Evolutionary conservation across 2,113 vertebrate species (phyloP), one percentile per base, ranked within the genome.

Genomic region (Crotalus viridis): DNA sequence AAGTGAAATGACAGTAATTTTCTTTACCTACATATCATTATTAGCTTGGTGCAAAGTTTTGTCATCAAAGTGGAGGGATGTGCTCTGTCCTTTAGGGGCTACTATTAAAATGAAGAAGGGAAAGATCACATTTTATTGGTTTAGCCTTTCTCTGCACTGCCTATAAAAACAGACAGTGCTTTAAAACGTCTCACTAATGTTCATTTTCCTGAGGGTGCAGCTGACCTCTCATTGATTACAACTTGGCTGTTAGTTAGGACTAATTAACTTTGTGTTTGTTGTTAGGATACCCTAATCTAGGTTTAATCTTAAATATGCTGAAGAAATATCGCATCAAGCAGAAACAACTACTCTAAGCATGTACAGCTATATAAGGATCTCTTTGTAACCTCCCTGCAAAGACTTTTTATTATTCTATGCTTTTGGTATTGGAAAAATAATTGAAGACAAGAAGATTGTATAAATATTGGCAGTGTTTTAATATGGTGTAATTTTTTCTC

Each of bases 151-250:
- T 94, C 95, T 97, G 98, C 97, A 97, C 98, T 97, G 97, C 97
- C 98, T 98, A 98, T 98, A 98, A 98, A 98, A 98, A 98, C 97
- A 98, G 98, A 98, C 97, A 97, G 94, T 96, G 96, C 97, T 98
- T 98, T 98, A 98, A 98, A 98, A 97, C 93, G 95, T 96, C 96
- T 97, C 96, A 96, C 97, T 97, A 97, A 98, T 97, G 97, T 96
- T 97, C 96, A 97, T 97, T 97, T 97, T 97, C 95, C 96, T 97
- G 96, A 96, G 95, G 97, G 96, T 97, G 93, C 96, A 97, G 95
- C 93, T 97, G 98, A 98, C 97, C 97, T 97, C 95, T 96, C 96
- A 93, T 96, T 95, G 95, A 98, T 98, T 98, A 98, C 96, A 97
- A 96, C 97, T 96, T 96, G 96, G 95, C 97, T 97, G 95, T 97